Base-by-base conservation (phyloP, 1,140 invertebrate species). In the Trichonephila clavata region DNA sequence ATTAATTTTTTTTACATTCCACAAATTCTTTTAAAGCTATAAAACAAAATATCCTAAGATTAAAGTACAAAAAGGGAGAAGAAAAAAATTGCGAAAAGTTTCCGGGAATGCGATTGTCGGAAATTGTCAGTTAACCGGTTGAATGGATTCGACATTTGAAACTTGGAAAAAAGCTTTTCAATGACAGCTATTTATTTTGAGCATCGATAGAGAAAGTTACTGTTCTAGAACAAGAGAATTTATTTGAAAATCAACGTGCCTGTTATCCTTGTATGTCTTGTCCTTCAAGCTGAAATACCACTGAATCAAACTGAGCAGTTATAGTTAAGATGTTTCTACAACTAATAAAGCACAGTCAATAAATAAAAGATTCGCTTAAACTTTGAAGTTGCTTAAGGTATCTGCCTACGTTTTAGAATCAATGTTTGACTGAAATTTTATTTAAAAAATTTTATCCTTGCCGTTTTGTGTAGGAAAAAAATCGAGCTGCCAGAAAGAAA, bases 121-220 rank as follows among this genome's bases (percentile, higher is more conserved):
- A 86, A 86, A 86, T 86, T 86, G 84, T 86, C 84, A 86, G 84
- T 86, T 86, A 32, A 20, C 59, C 84, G 3, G 59, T 13, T 39
- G 84, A 4, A 63, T 61, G 84, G 50, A 86, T 86, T 86, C 84
- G 84, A 65, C 84, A 43, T n/a, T 20, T 86, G 84, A 86, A 86
- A 86, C 21, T 59, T 10, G 10, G 84, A 86, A 65, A 60, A 86
- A 86, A 86, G 84, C 57, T 21, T 43, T 13, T 16, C 10, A 59
- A 16, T n/a, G 43, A 84, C 43, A 57, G 43, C 13, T 27, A 24
- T 84, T 59, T 84, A 24, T 59, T n/a, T 84, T 59, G 21, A 21
- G 4, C 43, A 14, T 57, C n/a, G 14, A 50, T 13, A 50, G 50
- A 50, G 5, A 50, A 50, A 10, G 50, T 50, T 32, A 21, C 7